Percentiles rank a stretch among this genome's conserved stretches.
Evolutionary conservation across 2,888 invertebrate genomes (phyloP).

Genomic region (Dynastes grantii): DNA sequence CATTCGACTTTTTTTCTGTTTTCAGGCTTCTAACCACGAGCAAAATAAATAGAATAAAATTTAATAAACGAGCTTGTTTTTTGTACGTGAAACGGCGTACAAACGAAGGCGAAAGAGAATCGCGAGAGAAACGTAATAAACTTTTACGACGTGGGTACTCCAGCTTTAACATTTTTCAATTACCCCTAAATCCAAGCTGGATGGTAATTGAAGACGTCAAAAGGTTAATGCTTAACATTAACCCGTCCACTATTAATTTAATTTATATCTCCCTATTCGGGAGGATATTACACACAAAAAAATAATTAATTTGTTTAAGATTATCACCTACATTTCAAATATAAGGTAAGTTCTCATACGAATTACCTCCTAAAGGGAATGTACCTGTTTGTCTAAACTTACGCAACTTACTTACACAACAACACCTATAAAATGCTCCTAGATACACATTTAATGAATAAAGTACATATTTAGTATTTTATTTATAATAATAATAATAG

Average conservation of each 20-base stretch:
- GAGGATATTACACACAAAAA: background rate
- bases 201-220: constrained; percentile 36
- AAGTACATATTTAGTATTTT: too few relatives aligned
- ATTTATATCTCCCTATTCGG: constrained; percentile 6
- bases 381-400: too few relatives aligned
- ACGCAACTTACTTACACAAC: too few relatives aligned
- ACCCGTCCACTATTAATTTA: constrained; percentile 37
- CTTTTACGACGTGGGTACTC: constrained; percentile 33
- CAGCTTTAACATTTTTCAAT: constrained; percentile 39
- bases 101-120: background rate
- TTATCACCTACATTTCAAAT: too few relatives aligned
- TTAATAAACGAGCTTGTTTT: constrained; percentile 23
- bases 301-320: too few relatives aligned
- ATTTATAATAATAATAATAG: too few relatives aligned
- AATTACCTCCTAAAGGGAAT: too few relatives aligned
- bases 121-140: constrained; percentile 37
- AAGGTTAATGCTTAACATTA: constrained; percentile 43
- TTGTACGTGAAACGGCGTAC: background rate
- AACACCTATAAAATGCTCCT: too few relatives aligned
- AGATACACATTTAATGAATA: too few relatives aligned
- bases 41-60: constrained; percentile 29
- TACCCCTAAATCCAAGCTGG: constrained; percentile 9
- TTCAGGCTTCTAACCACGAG: background rate
- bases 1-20: background rate
- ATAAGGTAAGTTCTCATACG: too few relatives aligned